Percentiles rank a stretch among this genome's conserved stretches.
These are phyloP conservation scores for Bujurquina vittata DNA, from an alignment of 2,113 vertebrate genomes.

Conservation along the genomic window DNA sequence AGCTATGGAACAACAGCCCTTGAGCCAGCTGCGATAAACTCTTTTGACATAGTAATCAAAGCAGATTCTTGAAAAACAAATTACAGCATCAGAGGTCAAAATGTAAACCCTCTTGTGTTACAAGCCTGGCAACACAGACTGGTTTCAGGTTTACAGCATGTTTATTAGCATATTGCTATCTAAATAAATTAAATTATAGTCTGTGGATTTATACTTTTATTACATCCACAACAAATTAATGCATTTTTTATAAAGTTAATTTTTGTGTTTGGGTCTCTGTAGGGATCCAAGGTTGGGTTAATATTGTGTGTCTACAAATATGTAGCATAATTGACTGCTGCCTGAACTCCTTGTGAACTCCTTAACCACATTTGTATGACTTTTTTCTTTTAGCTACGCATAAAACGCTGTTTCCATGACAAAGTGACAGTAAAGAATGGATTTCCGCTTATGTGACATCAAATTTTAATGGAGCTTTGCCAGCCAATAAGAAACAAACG, in stretches of 20 bases:
- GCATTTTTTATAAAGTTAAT: background rate
- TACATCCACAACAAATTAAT: background rate
- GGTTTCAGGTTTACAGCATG: background rate
- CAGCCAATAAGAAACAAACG: background rate
- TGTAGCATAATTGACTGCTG: background rate
- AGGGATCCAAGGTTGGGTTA: background rate
- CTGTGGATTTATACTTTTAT: background rate
- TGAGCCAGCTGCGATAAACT: background rate
- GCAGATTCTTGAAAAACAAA: background rate
- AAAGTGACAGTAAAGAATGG: background rate
- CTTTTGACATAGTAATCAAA: constrained; percentile 39
- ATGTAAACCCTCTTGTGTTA: background rate
- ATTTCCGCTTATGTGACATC: background rate
- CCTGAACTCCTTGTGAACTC: background rate
- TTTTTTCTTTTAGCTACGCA: background rate
- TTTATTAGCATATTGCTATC: background rate
- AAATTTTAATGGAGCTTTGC: background rate
- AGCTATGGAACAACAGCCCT: constrained; percentile 24
- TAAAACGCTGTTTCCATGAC: background rate
- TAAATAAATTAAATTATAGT: background rate
- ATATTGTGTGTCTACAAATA: background rate
- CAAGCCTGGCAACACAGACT: background rate
- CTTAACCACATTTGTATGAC: background rate
- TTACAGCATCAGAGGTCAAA: constrained; percentile 2
- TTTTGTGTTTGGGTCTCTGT: background rate